Percentiles rank a stretch among this genome's conserved stretches.
phyloP scores from a whole-genome alignment of 2,888 invertebrate genomes.

The Trissoscelio sp. region DNA sequence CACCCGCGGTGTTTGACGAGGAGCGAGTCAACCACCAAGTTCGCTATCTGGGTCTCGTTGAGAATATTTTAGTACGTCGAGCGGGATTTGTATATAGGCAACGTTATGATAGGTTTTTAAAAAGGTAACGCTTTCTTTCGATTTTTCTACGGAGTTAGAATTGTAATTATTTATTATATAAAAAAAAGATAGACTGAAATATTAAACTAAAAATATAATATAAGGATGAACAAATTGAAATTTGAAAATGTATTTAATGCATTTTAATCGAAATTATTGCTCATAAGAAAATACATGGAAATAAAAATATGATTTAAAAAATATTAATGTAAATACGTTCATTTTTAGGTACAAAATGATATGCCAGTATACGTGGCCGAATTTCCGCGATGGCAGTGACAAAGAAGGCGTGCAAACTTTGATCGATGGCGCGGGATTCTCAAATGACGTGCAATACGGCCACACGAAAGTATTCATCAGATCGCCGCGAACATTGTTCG shows the following conservation, averaged over 20 bases:
- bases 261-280: too few species aligned
- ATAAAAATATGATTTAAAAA: too few species aligned
- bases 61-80: constrained; percentile 97
- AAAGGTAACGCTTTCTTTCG: constrained; percentile 85
- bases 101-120: constrained; percentile 95
- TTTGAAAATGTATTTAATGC: too few species aligned
- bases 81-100: constrained; percentile 99
- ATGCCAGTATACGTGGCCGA: constrained; percentile 98
- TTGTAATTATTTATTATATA: neutral
- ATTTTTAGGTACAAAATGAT: constrained; percentile 95
- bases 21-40: constrained; percentile 91
- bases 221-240: too few species aligned
- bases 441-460: constrained; percentile 95
- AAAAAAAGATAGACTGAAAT: too few species aligned
- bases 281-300: too few species aligned
- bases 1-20: constrained; percentile 93
- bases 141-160: neutral
- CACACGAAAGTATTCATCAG: constrained; percentile 98
- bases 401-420: constrained; percentile 94
- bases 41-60: constrained; percentile 95
- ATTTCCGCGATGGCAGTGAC: constrained; percentile 91
- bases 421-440: constrained; percentile 90
- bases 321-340: neutral
- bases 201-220: too few species aligned
- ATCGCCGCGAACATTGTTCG: constrained; percentile 95